Evolutionary conservation across 2,888 invertebrate species (phyloP).

Genomic region (Cyclophora albipunctata): DNA sequence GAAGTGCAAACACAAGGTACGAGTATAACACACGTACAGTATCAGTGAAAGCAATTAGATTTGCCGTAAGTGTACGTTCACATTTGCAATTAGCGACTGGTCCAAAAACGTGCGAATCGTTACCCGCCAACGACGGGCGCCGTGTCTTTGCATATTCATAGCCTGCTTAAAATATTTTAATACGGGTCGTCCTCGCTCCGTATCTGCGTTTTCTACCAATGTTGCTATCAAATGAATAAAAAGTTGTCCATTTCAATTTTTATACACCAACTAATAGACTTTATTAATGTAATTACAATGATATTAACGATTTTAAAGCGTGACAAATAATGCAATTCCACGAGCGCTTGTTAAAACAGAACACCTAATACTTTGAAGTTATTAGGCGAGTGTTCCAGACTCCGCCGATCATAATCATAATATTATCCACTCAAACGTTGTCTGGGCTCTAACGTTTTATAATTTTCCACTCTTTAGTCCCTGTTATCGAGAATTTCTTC

Average conservation of each 20-base stretch:
- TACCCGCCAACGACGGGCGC: slow-evolving; percentile 59
- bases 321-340: neutral
- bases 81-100: slow-evolving; percentile 72
- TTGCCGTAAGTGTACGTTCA: slow-evolving; percentile 70
- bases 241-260: slow-evolving; percentile 10
- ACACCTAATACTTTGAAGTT: slow-evolving; percentile 15
- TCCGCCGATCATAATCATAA: slow-evolving; percentile 41
- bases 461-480: slow-evolving; percentile 62
- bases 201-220: slow-evolving; percentile 64
- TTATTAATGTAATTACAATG: no score
- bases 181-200: slow-evolving; percentile 56
- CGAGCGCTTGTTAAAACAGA: slow-evolving; percentile 3
- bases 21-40: slow-evolving; percentile 21
- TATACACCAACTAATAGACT: no score
- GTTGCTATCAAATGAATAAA: slow-evolving; percentile 52
- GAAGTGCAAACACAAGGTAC: slow-evolving; percentile 48
- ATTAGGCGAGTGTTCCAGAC: slow-evolving; percentile 27
- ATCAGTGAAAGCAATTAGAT: slow-evolving; percentile 70
- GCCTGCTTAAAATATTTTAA: slow-evolving; percentile 75
- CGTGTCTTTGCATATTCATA: slow-evolving; percentile 75
- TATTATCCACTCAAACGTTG: slow-evolving; percentile 44
- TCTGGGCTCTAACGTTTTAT: slow-evolving; percentile 55
- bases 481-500: slow-evolving; percentile 67
- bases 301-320: no score
- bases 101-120: slow-evolving; percentile 75